phyloP scores from a whole-genome alignment of 1,140 invertebrate species.

The Bombus cullumanus region DNA sequence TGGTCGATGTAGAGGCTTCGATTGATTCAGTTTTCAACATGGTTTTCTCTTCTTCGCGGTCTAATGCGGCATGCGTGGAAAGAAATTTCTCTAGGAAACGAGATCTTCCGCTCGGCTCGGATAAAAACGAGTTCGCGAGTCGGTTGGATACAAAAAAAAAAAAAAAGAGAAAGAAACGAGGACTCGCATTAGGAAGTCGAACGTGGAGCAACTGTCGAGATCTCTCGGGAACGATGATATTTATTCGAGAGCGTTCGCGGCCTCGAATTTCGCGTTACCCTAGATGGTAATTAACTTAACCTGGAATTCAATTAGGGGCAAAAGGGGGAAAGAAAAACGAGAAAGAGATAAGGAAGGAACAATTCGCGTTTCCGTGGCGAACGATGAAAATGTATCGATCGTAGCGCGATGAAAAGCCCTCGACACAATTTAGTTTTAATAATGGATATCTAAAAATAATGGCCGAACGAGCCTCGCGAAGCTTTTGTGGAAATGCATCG shows the following conservation, averaged over 20 bases:
- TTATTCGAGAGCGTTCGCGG: neutral
- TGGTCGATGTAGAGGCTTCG: too few relatives aligned
- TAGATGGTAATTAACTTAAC: conserved; percentile 13
- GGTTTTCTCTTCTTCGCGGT: neutral
- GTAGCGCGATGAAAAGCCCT: neutral
- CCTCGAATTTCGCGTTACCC: conserved; percentile 11
- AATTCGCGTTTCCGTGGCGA: neutral
- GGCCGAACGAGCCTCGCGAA: neutral
- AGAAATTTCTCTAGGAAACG: conserved; percentile 14
- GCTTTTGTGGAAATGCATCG: neutral
- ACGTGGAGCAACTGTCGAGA: neutral
- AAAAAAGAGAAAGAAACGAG: neutral
- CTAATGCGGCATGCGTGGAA: neutral
- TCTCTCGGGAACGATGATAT: conserved; percentile 18
- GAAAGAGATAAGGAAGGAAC: too few relatives aligned
- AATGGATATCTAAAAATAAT: neutral
- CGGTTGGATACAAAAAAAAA: too few relatives aligned
- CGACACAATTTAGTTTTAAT: neutral
- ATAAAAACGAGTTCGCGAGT: neutral
- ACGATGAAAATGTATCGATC: neutral
- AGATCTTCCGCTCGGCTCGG: conserved; percentile 14
- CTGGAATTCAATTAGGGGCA: neutral
- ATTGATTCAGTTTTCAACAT: neutral
- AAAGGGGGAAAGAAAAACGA: neutral
- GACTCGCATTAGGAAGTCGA: conserved; percentile 23